Evolutionary conservation across 2,113 vertebrate species (phyloP).

Genomic region (Python bivittatus): DNA sequence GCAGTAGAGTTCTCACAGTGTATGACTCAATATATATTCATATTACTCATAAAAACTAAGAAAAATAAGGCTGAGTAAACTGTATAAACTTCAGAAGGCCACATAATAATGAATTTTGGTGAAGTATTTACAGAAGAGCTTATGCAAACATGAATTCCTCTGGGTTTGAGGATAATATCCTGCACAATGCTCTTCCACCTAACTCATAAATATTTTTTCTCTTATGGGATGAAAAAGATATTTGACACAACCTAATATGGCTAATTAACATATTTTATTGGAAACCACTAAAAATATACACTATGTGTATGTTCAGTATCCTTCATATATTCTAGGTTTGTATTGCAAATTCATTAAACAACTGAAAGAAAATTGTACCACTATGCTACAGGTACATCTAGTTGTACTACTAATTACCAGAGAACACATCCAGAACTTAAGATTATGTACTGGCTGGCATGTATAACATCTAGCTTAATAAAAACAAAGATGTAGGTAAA

Average conservation of each 20-base stretch:
- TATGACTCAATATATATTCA: not conserved
- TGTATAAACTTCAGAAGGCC: not conserved
- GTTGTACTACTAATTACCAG: not conserved
- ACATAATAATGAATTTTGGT: not conserved
- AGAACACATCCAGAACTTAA: not conserved
- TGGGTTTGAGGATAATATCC: not conserved
- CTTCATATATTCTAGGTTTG: not conserved
- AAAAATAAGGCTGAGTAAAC: not conserved
- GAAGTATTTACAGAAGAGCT: not conserved
- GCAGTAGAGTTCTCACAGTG: not conserved
- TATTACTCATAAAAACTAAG: not conserved
- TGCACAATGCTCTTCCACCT: not conserved
- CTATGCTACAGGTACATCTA: not conserved
- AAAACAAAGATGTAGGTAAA: not conserved
- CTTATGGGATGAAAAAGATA: not conserved
- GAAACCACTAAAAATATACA: conserved; percentile 35
- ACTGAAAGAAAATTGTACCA: not conserved
- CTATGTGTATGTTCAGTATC: not conserved
- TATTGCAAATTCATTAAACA: not conserved
- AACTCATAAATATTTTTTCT: not conserved
- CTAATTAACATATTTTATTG: not conserved
- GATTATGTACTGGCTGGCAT: not conserved
- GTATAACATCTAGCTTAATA: not conserved
- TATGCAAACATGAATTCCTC: not conserved
- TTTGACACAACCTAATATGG: conserved; percentile 43